Percentiles rank a stretch among this genome's conserved stretches.
phyloP scores from a whole-genome alignment of 2,113 vertebrate genomes.

The Chroicocephalus ridibundus region DNA sequence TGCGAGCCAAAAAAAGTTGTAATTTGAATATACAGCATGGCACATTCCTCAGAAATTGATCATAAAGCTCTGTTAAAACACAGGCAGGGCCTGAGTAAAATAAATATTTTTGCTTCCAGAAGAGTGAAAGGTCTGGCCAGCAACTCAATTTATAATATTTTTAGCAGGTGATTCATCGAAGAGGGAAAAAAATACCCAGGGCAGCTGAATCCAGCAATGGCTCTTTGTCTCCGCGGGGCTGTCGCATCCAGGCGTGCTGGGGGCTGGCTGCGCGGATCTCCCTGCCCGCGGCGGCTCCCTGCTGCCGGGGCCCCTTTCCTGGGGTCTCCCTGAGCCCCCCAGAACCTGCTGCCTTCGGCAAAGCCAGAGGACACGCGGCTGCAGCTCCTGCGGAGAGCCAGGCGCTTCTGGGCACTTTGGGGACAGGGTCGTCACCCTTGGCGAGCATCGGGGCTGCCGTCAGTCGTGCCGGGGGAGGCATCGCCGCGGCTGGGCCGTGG shows the following conservation, averaged over 20 bases:
- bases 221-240: constrained; percentile 27
- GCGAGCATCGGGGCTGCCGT: rapidly evolving
- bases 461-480: too few relatives aligned
- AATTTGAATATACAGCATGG: constrained; percentile 59
- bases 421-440: rapidly evolving
- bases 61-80: constrained; percentile 52
- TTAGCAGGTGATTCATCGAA: constrained; percentile 64
- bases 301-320: rapidly evolving
- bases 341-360: neutral
- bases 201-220: constrained; percentile 54
- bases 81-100: constrained; percentile 38
- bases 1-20: constrained; percentile 13
- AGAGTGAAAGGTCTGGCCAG: constrained; percentile 56
- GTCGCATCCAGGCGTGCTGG: rapidly evolving
- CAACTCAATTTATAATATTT: constrained; percentile 20
- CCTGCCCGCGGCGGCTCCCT: neutral
- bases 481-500: rapidly evolving
- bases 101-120: constrained; percentile 64
- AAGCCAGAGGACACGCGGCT: neutral
- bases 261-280: neutral
- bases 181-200: constrained; percentile 53
- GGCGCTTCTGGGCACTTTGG: neutral
- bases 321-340: neutral
- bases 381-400: neutral
- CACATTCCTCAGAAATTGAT: constrained; percentile 58